phyloP scores from a whole-genome alignment of 1,140 invertebrate genomes.

The Trichogramma pretiosum region DNA sequence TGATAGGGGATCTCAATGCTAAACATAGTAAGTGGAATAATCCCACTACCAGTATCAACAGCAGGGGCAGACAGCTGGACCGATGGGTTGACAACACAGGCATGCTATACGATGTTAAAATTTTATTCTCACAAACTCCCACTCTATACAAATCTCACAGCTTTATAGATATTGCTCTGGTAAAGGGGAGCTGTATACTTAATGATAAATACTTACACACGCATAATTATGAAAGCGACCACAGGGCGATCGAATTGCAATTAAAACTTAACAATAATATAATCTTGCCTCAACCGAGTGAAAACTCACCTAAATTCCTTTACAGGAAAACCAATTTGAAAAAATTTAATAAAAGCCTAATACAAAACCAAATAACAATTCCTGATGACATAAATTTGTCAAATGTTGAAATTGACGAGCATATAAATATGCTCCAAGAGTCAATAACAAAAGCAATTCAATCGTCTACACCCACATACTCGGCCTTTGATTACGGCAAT shows the following conservation, averaged over 20 bases:
- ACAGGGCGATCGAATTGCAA: background rate
- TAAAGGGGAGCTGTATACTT: too few species aligned
- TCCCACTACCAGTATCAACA: background rate
- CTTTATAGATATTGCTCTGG: conserved; percentile 6
- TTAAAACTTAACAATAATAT: background rate
- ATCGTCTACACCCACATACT: background rate
- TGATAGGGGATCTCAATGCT: conserved; percentile 6
- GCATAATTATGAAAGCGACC: conserved; percentile 8
- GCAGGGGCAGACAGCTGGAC: background rate
- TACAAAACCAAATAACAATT: background rate
- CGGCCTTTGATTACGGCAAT: background rate
- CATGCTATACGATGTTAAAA: background rate
- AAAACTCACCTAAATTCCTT: background rate
- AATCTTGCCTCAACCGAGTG: background rate
- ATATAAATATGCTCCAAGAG: background rate
- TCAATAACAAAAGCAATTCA: background rate
- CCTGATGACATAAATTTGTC: conserved; percentile 1
- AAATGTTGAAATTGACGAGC: background rate
- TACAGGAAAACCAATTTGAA: conserved; percentile 20
- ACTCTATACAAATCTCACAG: conserved; percentile 5
- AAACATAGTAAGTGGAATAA: background rate
- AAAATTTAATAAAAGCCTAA: conserved; percentile 10
- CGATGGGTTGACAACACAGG: background rate
- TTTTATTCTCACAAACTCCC: background rate
- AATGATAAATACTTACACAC: background rate